A percentile compares a stretch with the other conserved stretches of the same genome.
Evolutionary conservation across 2,797 vertebrate genomes (phyloP).

Genomic region (Intellagama lesueurii): DNA sequence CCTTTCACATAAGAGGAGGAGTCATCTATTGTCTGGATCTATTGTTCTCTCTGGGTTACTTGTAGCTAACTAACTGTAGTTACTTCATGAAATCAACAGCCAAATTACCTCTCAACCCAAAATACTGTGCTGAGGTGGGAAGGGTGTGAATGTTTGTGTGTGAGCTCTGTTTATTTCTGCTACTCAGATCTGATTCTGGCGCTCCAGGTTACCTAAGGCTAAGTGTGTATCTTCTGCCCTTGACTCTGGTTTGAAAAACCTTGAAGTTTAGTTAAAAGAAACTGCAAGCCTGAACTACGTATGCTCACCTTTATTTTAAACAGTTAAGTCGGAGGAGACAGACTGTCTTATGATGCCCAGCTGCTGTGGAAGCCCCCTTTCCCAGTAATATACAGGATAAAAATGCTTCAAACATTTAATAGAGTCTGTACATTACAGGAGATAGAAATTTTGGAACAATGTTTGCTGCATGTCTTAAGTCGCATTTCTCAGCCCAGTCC

Average conservation of each 20-base stretch:
- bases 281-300: neutral
- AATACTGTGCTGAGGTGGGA: no score
- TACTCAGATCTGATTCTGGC: no score
- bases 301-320: neutral
- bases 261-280: neutral
- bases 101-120: no score
- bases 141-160: no score
- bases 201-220: no score
- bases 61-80: no score
- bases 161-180: no score
- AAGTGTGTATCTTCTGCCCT: no score
- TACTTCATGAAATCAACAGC: no score
- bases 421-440: neutral
- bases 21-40: no score
- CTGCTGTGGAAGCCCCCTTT: neutral
- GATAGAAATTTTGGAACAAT: neutral
- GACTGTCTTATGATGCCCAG: neutral
- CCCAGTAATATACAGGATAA: neutral
- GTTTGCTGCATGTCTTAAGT: neutral
- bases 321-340: neutral
- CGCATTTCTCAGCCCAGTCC: neutral
- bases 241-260: no score
- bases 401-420: neutral
- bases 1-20: neutral
- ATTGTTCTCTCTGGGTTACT: no score